Evolutionary conservation across 1,140 invertebrate species (phyloP), one percentile per base, ranked within the genome.

Genomic region (Bombyx mandarina): DNA sequence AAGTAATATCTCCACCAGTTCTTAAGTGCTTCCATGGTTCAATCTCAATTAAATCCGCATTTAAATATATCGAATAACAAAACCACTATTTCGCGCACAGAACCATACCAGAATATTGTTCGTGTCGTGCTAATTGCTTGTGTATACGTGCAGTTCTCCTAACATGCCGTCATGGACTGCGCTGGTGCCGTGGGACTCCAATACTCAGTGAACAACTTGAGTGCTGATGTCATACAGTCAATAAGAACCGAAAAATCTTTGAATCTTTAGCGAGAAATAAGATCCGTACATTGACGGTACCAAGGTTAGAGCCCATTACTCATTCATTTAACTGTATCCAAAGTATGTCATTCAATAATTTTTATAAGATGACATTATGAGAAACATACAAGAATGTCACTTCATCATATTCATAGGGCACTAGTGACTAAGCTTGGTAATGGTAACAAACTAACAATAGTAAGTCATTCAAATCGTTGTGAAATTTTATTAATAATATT

Each of bases 171-270:
- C 65, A 73, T 76, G 56, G 55, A 86, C 80, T 86, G 81, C 65
- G 53, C 48, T 56, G 45, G 7, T 64, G 63, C 59, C 75, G 61
- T 47, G 56, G 64, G 57, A 58, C 56, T 64, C 57, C 63, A 57
- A 53, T 56, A 59, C 68, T 76, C 72, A 69, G 73, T 64, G 73
- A 66, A 66, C 67, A 54, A 55, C 58, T 56, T 65, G 53, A 56
- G 58, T 57, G 73, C 60, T 86, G 83, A 86, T 84, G 79, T 86
- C 81, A 86, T 75, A 66, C 47, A 67, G 62, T 70, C 75, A 77
- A 81, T 66, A 77, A 69, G 57, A 54, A 48, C 47, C 56, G 50
- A 67, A 74, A 75, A 73, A 65, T 66, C 26, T 75, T 65, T 54
- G 56, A 60, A 61, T 46, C 26, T 52, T 59, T 70, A 75, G 69